Percentiles rank a stretch among this genome's conserved stretches.
These are phyloP conservation scores for Drosophila varians DNA, from an alignment of 1,140 invertebrate species.

Conservation along the genomic window DNA sequence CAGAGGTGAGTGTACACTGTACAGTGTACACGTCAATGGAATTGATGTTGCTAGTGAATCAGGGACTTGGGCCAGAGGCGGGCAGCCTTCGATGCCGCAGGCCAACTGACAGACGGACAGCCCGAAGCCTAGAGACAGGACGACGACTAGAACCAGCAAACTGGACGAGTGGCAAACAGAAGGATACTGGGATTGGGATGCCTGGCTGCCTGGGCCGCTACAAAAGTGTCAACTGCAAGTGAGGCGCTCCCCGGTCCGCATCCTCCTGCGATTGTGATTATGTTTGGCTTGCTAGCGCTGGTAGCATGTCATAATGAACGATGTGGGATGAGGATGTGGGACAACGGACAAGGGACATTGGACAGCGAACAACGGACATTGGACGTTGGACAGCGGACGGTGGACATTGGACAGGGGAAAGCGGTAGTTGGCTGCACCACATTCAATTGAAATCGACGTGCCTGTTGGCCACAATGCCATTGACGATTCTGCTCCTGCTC, in stretches of 20 bases:
- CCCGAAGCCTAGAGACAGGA: not conserved
- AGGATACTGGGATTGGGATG: constrained; percentile 49
- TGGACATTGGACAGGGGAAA: constrained; percentile 3
- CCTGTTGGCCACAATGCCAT: constrained; percentile 73
- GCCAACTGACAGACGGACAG: constrained; percentile 47
- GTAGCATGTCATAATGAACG: constrained; percentile 72
- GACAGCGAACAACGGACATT: constrained; percentile 2
- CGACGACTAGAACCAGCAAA: constrained; percentile 17
- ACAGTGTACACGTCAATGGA: constrained; percentile 37
- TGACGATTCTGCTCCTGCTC: constrained; percentile 40
- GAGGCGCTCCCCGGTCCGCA: constrained; percentile 48
- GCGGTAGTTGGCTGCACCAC: constrained; percentile 68
- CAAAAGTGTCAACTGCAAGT: constrained; percentile 76
- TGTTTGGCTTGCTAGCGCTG: constrained; percentile 67
- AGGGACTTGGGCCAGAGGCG: constrained; percentile 17
- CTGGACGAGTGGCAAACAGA: constrained; percentile 67
- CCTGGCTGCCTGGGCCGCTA: constrained; percentile 25
- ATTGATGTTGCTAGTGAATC: constrained; percentile 65
- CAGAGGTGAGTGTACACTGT: constrained; percentile 21
- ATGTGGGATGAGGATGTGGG: constrained; percentile 21
- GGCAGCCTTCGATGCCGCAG: constrained; percentile 46
- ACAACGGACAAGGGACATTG: not conserved
- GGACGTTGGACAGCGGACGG: constrained; percentile 25
- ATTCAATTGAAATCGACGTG: constrained; percentile 80
- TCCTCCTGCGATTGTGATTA: constrained; percentile 57